Percentiles rank a stretch among this genome's conserved stretches.
phyloP scores from a whole-genome alignment of 2,113 vertebrate genomes.

The Neodontobutis hainanensis region DNA sequence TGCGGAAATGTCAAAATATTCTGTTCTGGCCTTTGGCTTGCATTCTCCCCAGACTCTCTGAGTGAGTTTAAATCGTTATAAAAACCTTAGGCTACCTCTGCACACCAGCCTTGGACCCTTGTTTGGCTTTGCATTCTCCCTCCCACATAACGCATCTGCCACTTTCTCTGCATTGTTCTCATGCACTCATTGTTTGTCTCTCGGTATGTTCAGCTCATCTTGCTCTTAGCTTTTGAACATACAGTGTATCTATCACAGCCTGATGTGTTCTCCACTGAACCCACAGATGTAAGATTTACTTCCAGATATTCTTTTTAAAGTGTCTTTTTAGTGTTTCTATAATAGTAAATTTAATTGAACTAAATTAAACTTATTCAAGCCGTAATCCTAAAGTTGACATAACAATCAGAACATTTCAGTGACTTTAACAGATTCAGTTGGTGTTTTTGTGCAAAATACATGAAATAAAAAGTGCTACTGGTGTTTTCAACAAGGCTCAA shows the following conservation, averaged over 20 bases:
- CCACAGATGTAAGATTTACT: not conserved
- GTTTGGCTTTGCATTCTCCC: conserved; percentile 24
- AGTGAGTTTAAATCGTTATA: conserved; percentile 49
- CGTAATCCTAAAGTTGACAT: too few relatives aligned
- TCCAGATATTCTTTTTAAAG: too few relatives aligned
- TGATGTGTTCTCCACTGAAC: conserved; percentile 28
- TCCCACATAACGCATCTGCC: conserved; percentile 41
- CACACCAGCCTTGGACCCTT: conserved; percentile 43
- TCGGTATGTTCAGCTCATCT: not conserved
- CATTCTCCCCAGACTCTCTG: conserved; percentile 36
- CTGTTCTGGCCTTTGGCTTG: conserved; percentile 58
- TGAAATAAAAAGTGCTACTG: too few relatives aligned
- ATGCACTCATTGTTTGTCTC: conserved; percentile 15
- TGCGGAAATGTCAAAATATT: conserved; percentile 68
- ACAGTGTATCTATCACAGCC: not conserved
- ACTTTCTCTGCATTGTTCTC: conserved; percentile 13
- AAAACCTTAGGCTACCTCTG: conserved; percentile 55
- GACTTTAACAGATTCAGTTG: too few relatives aligned
- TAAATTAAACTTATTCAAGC: too few relatives aligned
- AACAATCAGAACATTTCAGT: too few relatives aligned
- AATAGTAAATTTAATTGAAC: too few relatives aligned
- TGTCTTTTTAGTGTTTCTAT: too few relatives aligned
- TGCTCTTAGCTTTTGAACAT: not conserved
- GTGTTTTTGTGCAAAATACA: too few relatives aligned
- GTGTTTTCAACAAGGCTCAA: too few relatives aligned